Conservation (phyloP, 2,797 vertebrate genomes). For the Babyrousa celebensis region DNA sequence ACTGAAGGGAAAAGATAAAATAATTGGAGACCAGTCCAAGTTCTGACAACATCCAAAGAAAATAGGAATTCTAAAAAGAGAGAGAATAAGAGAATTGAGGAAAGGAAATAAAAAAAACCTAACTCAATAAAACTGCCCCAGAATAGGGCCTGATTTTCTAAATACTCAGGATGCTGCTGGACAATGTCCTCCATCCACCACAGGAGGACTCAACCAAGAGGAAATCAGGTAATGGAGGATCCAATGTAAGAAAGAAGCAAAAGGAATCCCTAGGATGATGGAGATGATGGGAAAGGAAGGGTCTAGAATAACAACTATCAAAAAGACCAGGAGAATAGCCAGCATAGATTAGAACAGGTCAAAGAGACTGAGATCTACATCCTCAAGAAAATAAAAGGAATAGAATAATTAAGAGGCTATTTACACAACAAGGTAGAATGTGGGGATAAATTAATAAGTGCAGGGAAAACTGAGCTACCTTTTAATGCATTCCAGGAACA, state of each 20-base stretch:
- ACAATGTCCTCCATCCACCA: neutral
- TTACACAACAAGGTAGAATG: neutral
- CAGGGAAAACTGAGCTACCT: slow-evolving; percentile 7
- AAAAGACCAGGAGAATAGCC: neutral
- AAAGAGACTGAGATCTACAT: neutral
- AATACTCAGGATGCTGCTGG: neutral
- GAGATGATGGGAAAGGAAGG: neutral
- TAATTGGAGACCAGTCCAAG: neutral
- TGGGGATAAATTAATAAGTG: neutral
- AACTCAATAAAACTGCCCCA: neutral
- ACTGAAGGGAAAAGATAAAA: slow-evolving; percentile 15
- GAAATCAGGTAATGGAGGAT: neutral
- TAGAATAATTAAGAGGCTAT: neutral
- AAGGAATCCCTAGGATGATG: neutral
- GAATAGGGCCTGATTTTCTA: neutral
- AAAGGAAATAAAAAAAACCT: slow-evolving; percentile 29
- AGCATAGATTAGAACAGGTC: neutral
- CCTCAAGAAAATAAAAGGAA: slow-evolving; percentile 42
- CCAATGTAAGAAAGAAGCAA: neutral
- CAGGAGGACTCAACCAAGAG: neutral
- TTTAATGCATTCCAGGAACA: slow-evolving; percentile 3
- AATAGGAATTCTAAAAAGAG: neutral
- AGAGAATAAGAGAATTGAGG: neutral
- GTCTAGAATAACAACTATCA: neutral
- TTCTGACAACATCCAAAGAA: neutral